A percentile compares a stretch with the other conserved stretches of the same genome.
These are phyloP conservation scores for Heliconius melpomene DNA, from an alignment of 1,140 invertebrate genomes.

Conservation along the genomic window DNA sequence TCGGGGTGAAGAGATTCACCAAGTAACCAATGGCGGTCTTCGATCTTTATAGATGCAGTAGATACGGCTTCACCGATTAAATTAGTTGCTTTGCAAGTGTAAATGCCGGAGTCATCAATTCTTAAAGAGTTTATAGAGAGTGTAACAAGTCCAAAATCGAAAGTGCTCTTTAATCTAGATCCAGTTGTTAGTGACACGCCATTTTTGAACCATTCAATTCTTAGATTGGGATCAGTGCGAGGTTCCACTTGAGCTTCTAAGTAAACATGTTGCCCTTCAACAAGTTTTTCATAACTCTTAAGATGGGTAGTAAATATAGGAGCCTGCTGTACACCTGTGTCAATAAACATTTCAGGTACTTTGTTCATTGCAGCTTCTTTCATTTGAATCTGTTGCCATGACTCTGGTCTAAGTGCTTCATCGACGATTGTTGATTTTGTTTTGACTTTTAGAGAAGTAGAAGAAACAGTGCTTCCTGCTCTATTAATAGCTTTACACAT, in stretches of 20 bases:
- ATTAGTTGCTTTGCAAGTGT: constrained; percentile 96
- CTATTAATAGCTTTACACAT: constrained; percentile 96
- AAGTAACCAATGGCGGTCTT: constrained; percentile 92
- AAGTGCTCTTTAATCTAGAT: constrained; percentile 92
- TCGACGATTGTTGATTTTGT: constrained; percentile 89
- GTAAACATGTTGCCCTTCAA: constrained; percentile 94
- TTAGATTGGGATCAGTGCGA: constrained; percentile 95
- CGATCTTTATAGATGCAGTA: constrained; percentile 94
- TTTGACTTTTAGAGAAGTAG: constrained; percentile 93
- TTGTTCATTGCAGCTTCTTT: constrained; percentile 94
- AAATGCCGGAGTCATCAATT: constrained; percentile 95
- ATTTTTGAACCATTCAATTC: constrained; percentile 96
- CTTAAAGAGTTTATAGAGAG: constrained; percentile 93
- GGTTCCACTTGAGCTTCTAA: constrained; percentile 98
- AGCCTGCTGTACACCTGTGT: constrained; percentile 90
- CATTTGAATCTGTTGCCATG: constrained; percentile 94
- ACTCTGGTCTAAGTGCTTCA: constrained; percentile 91
- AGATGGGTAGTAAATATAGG: constrained; percentile 96
- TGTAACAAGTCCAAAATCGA: constrained; percentile 96
- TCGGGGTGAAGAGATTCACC: constrained; percentile 95
- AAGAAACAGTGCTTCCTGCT: constrained; percentile 94
- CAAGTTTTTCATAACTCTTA: constrained; percentile 91
- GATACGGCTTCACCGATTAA: constrained; percentile 94
- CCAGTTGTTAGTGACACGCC: constrained; percentile 92
- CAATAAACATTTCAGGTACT: constrained; percentile 91